Evolutionary conservation across 2,797 vertebrate genomes (phyloP), one percentile per base, ranked within the genome.

Genomic region (Lycodopsis pacificus): DNA sequence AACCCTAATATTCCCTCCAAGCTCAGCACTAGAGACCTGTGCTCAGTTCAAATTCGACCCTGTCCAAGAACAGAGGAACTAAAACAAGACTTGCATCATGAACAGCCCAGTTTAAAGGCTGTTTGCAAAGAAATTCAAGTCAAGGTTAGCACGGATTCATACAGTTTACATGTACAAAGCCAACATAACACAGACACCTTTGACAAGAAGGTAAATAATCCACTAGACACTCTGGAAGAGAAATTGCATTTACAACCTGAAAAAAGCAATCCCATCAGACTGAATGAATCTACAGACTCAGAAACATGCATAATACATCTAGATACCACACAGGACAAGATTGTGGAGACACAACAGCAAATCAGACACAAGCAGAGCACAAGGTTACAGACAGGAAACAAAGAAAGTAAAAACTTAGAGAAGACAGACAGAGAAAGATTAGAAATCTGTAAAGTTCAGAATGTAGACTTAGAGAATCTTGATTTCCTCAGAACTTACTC

Each of bases 191-290:
- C 67, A 46, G 72, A 82, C 34, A 77, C 51, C 17, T 65, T 53
- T 38, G 57, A 72, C 44, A 69, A 53, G 7, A 76, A 87, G 86
- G 77, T 83, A 81, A 88, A 76, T 48, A 63, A 65, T 63, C 66
- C 49, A 51, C 5, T 22, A 19, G 63, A 67, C 40, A 59, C 63
- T 44, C 72, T 48, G 30, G 71, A 78, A 63, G 73, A 72, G 17
- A 73, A 56, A 32, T 25, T 74, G 22, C 63, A 62, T 63, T 56
- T 32, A 10, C 68, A 76, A 20, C 25, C 44, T 46, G 76, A 62
- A 59, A 51, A 66, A 59, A 64, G 22, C 32, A 25, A 71, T 36
- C 25, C 40, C 15, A 32, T 20, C 44, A 65, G 20, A 40, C 56
- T n/a, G 34, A 69, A 40, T 54, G 44, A 76, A 72, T 66, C 40